Conservation (phyloP, 2,797 vertebrate genomes). For the Limosa lapponica region DNA sequence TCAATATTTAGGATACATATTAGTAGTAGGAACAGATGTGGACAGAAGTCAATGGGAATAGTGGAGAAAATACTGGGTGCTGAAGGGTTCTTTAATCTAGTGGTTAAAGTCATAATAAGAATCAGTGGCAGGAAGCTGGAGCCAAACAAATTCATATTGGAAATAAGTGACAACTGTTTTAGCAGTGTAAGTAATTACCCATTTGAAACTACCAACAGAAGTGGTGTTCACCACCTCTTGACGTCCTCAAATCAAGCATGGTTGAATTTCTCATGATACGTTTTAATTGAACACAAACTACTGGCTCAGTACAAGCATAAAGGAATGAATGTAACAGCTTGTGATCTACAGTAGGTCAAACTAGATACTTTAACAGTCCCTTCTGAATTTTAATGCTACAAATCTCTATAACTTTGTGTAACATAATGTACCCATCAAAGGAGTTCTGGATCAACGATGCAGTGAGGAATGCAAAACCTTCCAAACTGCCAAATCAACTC, state of each 20-base stretch:
- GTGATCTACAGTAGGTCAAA: not conserved
- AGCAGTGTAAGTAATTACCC: slow-evolving; percentile 41
- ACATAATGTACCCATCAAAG: not conserved
- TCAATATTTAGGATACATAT: not conserved
- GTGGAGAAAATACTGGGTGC: slow-evolving; percentile 40
- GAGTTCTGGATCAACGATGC: not conserved
- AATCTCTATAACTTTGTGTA: not conserved
- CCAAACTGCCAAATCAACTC: not conserved
- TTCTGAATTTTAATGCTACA: not conserved
- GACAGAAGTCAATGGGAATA: slow-evolving; percentile 7
- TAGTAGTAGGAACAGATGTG: not conserved
- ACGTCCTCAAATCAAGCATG: not conserved
- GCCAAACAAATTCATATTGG: slow-evolving; percentile 24
- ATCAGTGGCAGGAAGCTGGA: slow-evolving; percentile 40
- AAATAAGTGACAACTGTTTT: slow-evolving; percentile 34
- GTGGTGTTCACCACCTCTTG: slow-evolving; percentile 41
- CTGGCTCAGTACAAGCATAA: not conserved
- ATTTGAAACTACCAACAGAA: slow-evolving; percentile 41
- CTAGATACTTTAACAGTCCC: not conserved
- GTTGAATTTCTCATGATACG: not conserved
- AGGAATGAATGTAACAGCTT: not conserved
- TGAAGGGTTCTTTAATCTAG: slow-evolving; percentile 54
- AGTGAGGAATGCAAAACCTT: not conserved
- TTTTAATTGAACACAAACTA: slow-evolving; percentile 33
- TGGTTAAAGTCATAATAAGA: slow-evolving; percentile 53